Conservation (phyloP, 2,888 invertebrate genomes). For the Heliconius ethilla region DNA sequence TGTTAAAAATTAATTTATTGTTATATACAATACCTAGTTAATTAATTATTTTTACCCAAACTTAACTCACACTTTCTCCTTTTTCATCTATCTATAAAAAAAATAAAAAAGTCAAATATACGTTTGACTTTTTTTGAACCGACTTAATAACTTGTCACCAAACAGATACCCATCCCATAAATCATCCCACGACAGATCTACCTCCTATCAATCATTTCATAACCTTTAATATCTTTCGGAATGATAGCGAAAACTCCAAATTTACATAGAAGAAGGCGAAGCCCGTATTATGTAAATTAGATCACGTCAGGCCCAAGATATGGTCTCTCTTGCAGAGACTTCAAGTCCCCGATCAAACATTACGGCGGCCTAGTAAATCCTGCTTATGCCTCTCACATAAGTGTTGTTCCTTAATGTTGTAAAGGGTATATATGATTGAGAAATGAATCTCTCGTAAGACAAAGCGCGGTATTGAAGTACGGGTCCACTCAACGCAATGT, state of each 20-base stretch:
- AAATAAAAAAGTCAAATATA: not conserved
- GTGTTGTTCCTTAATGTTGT: constrained; percentile 8
- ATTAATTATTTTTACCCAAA: too few relatives aligned
- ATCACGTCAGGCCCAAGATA: constrained; percentile 62
- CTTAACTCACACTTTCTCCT: too few relatives aligned
- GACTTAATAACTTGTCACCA: constrained; percentile 28
- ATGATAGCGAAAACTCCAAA: constrained; percentile 49
- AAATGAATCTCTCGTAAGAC: too few relatives aligned
- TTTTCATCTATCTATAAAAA: too few relatives aligned
- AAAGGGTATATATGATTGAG: not conserved
- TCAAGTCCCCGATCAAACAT: constrained; percentile 40
- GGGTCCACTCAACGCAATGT: too few relatives aligned
- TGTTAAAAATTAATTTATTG: too few relatives aligned
- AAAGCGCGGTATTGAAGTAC: too few relatives aligned
- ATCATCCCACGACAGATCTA: constrained; percentile 57
- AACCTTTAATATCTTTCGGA: constrained; percentile 60
- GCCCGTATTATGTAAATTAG: constrained; percentile 70
- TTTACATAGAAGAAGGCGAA: constrained; percentile 59
- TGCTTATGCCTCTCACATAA: constrained; percentile 17
- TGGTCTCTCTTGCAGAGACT: constrained; percentile 67
- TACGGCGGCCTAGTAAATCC: constrained; percentile 31
- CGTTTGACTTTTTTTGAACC: not conserved
- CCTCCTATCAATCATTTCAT: constrained; percentile 68
- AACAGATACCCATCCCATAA: constrained; percentile 54
- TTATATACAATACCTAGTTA: too few relatives aligned